These are phyloP conservation scores for Brachyptera risi DNA, from an alignment of 2,888 invertebrate species.

Conservation along the genomic window DNA sequence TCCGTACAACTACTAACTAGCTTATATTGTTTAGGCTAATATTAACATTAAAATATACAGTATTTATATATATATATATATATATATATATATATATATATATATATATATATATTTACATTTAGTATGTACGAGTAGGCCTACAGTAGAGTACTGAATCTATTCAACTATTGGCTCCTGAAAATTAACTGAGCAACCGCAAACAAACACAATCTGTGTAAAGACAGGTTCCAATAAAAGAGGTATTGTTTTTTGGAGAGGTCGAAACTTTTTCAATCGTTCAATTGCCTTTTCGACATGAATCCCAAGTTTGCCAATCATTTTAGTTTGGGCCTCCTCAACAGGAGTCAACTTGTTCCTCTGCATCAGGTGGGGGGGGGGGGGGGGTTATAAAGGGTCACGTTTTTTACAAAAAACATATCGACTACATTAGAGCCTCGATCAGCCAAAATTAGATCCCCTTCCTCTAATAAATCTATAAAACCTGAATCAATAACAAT, in stretches of 20 bases:
- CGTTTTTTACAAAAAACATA: background rate
- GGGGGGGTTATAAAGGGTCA: background rate
- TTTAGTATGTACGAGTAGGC: no score
- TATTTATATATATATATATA: no score
- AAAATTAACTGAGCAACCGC: background rate
- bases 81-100: no score
- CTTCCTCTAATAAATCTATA: background rate
- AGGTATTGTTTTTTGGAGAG: background rate
- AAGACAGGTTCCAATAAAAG: background rate
- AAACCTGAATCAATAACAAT: slow-evolving; percentile 3
- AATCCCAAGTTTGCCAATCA: background rate
- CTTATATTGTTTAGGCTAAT: no score
- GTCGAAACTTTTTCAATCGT: background rate
- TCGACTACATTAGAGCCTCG: background rate
- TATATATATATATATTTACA: no score
- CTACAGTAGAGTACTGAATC: no score
- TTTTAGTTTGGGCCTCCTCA: slow-evolving; percentile 4
- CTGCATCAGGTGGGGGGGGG: background rate
- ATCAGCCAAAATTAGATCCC: slow-evolving; percentile 3
- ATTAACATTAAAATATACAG: no score
- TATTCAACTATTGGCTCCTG: background rate
- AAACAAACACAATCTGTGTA: background rate
- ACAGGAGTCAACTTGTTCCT: background rate
- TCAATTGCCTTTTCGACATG: background rate
- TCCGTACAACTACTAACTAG: no score